phyloP scores from a whole-genome alignment of 2,888 invertebrate species.

The Drosophila multiciliata region DNA sequence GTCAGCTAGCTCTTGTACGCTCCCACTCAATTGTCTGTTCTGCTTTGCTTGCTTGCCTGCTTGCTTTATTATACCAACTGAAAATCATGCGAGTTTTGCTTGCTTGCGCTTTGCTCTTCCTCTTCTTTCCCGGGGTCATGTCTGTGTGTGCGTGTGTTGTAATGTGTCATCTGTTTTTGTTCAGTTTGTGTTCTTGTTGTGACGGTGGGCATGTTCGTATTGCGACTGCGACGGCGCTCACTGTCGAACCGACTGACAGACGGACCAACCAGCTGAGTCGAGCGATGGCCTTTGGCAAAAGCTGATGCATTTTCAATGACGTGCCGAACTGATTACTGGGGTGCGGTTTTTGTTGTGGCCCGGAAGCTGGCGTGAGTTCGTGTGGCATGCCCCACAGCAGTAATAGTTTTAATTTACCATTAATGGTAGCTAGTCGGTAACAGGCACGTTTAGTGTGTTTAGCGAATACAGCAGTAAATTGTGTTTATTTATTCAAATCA shows the following conservation, averaged over 20 bases:
- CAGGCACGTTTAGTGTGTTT: constrained; percentile 6
- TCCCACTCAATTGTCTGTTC: constrained; percentile 39
- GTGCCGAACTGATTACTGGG: constrained; percentile 44
- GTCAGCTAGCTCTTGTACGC: constrained; percentile 41
- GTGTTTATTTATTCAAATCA: neutral
- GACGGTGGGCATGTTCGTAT: neutral
- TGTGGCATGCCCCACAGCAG: constrained; percentile 2
- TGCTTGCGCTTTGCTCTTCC: constrained; percentile 23
- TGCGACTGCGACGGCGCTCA: constrained; percentile 30
- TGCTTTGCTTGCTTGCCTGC: constrained; percentile 20
- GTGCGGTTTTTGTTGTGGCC: constrained; percentile 56
- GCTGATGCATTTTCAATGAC: constrained; percentile 30
- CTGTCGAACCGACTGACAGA: constrained; percentile 15
- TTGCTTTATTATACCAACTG: constrained; percentile 76
- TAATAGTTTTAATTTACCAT: constrained; percentile 11
- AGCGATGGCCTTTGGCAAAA: constrained; percentile 19
- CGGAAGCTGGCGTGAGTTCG: constrained; percentile 35
- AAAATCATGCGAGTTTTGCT: constrained; percentile 79
- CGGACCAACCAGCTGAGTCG: constrained; percentile 43
- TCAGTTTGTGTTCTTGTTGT: constrained; percentile 55
- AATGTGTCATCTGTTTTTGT: constrained; percentile 59
- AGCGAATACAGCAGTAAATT: neutral
- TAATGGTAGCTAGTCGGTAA: constrained; percentile 2
- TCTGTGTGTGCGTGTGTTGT: constrained; percentile 12
- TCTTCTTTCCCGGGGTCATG: constrained; percentile 56